These are phyloP conservation scores for Caiman crocodilus DNA, from an alignment of 2,797 vertebrate genomes.

Conservation along the genomic window DNA sequence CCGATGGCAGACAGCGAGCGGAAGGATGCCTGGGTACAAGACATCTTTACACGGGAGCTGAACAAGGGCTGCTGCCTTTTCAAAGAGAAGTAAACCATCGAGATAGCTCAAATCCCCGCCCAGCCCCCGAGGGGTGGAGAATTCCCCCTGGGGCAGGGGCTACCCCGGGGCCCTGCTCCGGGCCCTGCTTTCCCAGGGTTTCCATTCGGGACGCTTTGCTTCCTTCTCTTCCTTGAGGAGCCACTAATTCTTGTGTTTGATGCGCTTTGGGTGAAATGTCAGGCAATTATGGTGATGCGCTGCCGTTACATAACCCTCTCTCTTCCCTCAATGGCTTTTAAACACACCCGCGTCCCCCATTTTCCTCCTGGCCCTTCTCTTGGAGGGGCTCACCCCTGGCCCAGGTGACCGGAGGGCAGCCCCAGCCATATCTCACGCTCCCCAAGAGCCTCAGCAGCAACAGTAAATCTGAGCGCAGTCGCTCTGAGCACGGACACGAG, in stretches of 20 bases:
- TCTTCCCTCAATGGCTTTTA: not conserved
- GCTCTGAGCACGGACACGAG: not conserved
- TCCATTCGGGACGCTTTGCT: not conserved
- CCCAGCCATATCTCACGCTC: not conserved
- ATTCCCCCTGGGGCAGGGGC: accelerated
- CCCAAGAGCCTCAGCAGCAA: not conserved
- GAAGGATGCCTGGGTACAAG: not conserved
- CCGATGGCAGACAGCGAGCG: not conserved
- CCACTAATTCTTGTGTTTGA: not conserved
- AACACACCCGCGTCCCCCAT: not conserved
- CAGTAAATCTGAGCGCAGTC: not conserved
- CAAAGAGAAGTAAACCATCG: not conserved
- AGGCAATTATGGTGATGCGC: not conserved
- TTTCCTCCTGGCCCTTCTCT: not conserved
- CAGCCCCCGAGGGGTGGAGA: not conserved
- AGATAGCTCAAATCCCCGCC: not conserved
- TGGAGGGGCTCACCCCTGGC: not conserved
- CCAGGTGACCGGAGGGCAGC: not conserved
- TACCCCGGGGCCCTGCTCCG: not conserved
- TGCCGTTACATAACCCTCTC: not conserved
- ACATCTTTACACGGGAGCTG: not conserved
- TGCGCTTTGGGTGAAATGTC: not conserved
- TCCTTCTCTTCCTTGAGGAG: not conserved
- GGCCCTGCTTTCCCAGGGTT: not conserved
- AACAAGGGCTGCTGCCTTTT: too few relatives aligned